These are phyloP conservation scores for Andricus quercusramuli DNA, from an alignment of 2,888 invertebrate species.

Conservation along the genomic window DNA sequence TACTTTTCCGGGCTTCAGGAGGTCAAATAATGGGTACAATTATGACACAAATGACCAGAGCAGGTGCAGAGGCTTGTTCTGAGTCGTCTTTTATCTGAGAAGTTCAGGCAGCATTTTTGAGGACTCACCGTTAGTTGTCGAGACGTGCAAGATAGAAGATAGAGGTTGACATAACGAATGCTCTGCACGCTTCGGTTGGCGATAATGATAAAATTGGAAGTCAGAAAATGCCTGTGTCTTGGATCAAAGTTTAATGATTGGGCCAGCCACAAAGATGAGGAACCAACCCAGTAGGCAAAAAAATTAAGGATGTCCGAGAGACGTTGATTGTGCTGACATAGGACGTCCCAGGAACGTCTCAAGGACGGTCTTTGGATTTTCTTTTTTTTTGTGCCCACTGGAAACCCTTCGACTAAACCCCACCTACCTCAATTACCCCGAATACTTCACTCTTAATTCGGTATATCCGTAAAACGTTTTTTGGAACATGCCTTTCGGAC, in stretches of 20 bases:
- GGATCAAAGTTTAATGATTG: neutral
- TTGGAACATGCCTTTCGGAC: too few relatives aligned
- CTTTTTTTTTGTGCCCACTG: too few relatives aligned
- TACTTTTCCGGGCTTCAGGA: conserved; percentile 16
- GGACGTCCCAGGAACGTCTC: too few relatives aligned
- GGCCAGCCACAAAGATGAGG: conserved; percentile 1
- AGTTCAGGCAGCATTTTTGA: conserved; percentile 31
- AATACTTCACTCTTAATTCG: too few relatives aligned
- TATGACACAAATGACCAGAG: conserved; percentile 30
- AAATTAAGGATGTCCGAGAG: too few relatives aligned
- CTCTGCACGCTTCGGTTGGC: neutral
- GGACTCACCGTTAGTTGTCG: conserved; percentile 20
- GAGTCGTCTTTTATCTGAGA: neutral
- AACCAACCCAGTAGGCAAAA: neutral
- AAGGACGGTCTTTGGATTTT: too few relatives aligned
- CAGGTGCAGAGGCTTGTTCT: conserved; percentile 14
- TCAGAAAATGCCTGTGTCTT: neutral
- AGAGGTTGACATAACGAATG: conserved; percentile 21
- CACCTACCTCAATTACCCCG: too few relatives aligned
- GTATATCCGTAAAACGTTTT: too few relatives aligned
- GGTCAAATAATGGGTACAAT: conserved; percentile 24
- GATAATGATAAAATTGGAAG: neutral
- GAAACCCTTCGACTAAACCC: too few relatives aligned
- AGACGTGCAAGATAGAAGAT: conserved; percentile 26
- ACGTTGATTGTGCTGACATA: too few relatives aligned